These are phyloP conservation scores for Rhorus exstirpatorius DNA, from an alignment of 2,888 invertebrate genomes.

Conservation along the genomic window DNA sequence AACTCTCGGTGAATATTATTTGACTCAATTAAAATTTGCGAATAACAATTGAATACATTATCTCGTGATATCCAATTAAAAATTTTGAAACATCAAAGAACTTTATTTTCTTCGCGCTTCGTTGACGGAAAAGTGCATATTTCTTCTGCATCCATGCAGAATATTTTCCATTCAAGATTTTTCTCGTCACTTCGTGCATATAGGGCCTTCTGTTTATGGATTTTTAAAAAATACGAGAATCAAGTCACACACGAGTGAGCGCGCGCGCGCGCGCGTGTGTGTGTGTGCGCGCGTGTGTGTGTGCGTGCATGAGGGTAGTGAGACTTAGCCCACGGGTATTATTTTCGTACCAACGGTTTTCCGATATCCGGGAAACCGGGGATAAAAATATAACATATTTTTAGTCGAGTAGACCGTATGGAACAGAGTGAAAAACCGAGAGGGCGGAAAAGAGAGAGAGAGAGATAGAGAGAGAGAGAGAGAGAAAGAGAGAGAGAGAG, in stretches of 20 bases:
- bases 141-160: neutral
- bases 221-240: slow-evolving; percentile 34
- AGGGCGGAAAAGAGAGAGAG: too few relatives aligned
- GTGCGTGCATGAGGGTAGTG: neutral
- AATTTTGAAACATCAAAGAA: too few relatives aligned
- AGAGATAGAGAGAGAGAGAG: too few relatives aligned
- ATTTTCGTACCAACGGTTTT: slow-evolving; percentile 63
- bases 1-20: too few relatives aligned
- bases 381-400: slow-evolving; percentile 57
- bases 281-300: too few relatives aligned
- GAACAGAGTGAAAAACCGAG: neutral
- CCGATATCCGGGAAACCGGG: slow-evolving; percentile 62
- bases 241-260: too few relatives aligned
- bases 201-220: neutral
- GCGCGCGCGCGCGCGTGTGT: too few relatives aligned
- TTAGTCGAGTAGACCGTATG: slow-evolving; percentile 36
- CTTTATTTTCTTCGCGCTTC: neutral
- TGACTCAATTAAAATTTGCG: too few relatives aligned
- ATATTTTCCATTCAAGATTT: slow-evolving; percentile 32
- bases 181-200: slow-evolving; percentile 15
- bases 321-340: slow-evolving; percentile 49
- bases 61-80: too few relatives aligned
- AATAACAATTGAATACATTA: too few relatives aligned
- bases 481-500: too few relatives aligned
- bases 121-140: neutral